A percentile compares a stretch with the other conserved stretches of the same genome.
These are phyloP conservation scores for Phalanger gymnotis DNA, from an alignment of 2,797 vertebrate species.

Conservation along the genomic window DNA sequence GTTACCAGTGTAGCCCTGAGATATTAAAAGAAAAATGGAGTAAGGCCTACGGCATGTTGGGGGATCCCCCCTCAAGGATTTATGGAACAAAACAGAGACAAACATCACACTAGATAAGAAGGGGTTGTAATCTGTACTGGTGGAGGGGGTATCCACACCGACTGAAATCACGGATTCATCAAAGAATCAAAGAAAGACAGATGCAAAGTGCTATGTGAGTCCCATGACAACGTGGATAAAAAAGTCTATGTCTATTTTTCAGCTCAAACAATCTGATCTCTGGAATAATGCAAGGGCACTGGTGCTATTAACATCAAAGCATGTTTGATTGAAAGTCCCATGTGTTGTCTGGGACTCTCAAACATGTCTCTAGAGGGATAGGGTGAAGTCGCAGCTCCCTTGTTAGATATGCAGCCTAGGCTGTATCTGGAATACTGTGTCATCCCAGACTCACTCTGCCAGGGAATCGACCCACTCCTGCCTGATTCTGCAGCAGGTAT, in stretches of 20 bases:
- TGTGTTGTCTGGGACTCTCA: conserved; percentile 6
- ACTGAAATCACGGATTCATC: neutral
- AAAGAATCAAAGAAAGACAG: neutral
- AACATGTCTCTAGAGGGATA: neutral
- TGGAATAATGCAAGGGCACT: neutral
- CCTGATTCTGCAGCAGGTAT: neutral
- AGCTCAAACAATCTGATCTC: conserved; percentile 37
- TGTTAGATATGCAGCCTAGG: neutral
- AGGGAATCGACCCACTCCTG: neutral
- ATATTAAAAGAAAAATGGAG: conserved; percentile 1
- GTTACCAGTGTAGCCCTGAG: neutral
- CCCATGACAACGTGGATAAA: neutral
- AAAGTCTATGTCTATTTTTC: neutral
- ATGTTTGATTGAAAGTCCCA: conserved; percentile 27
- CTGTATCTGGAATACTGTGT: neutral
- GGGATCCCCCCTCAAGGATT: neutral
- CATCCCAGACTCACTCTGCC: neutral
- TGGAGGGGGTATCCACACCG: neutral
- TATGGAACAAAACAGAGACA: neutral
- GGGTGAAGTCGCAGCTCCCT: neutral
- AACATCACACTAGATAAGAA: neutral
- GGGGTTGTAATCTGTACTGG: neutral
- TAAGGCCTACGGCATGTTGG: neutral
- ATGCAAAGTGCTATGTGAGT: conserved; percentile 5
- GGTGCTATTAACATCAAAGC: conserved; percentile 35